These are phyloP conservation scores for Nematostella vectensis DNA, from an alignment of 92 coral and sea anemone genomes.

Conservation along the genomic window DNA sequence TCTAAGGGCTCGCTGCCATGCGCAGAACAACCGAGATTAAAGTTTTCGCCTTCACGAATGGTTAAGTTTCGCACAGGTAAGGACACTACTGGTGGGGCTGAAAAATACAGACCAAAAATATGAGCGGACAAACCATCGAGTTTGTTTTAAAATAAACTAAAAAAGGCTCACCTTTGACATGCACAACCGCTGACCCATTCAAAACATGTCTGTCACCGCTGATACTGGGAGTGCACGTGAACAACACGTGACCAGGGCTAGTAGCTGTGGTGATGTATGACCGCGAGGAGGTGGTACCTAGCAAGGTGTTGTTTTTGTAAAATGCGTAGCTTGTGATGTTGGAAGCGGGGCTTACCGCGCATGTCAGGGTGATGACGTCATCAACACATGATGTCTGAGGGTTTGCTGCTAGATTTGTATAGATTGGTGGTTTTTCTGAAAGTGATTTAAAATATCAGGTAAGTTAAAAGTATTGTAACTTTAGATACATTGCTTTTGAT, in stretches of 20 bases:
- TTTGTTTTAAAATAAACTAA: no score
- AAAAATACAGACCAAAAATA: neutral
- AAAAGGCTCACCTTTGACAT: neutral
- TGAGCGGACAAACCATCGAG: no score
- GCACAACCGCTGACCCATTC: neutral
- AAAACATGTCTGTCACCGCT: neutral
- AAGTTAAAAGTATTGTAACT: neutral
- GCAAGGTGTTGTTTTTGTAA: neutral
- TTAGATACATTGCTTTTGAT: no score
- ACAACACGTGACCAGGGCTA: neutral
- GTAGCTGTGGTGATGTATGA: neutral
- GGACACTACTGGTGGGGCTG: neutral
- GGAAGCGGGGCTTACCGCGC: neutral
- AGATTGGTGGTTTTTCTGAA: neutral
- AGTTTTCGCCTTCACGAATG: neutral
- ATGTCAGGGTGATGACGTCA: constrained; percentile 1
- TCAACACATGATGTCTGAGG: neutral
- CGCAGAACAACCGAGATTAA: neutral
- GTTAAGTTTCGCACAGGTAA: neutral
- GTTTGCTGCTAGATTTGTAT: neutral
- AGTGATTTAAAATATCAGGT: neutral
- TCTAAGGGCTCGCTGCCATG: constrained; percentile 1
- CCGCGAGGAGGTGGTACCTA: neutral
- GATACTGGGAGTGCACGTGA: neutral
- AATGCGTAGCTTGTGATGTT: constrained; percentile 5